Conservation (phyloP, 2,113 vertebrate genomes). For the Strigops habroptila region DNA sequence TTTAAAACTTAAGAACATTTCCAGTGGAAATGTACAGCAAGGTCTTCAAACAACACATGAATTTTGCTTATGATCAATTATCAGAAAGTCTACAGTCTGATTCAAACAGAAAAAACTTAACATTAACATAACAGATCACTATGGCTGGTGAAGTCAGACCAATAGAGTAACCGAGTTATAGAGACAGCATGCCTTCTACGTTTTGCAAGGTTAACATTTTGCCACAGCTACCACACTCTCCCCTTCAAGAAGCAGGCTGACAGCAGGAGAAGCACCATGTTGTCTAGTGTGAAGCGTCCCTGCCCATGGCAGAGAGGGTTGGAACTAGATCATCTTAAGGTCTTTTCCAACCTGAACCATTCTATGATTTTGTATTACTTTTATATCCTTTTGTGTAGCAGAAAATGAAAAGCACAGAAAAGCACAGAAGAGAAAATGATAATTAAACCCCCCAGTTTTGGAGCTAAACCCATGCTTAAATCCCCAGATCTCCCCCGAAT, state of each 20-base stretch:
- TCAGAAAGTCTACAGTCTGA: not conserved
- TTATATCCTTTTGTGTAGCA: not conserved
- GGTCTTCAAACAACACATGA: not conserved
- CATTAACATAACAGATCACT: not conserved
- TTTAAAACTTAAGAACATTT: not conserved
- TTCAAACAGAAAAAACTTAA: not conserved
- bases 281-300: not conserved
- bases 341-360: not conserved
- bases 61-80: not conserved
- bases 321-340: not conserved
- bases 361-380: not conserved
- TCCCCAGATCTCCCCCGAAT: not conserved
- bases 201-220: not conserved
- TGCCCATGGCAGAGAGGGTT: not conserved
- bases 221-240: not conserved
- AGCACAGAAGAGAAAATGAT: not conserved
- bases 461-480: not conserved
- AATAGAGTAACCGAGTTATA: not conserved
- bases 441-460: not conserved
- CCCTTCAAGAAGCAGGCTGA: not conserved
- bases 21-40: not conserved
- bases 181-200: accelerated
- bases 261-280: not conserved
- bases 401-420: not conserved
- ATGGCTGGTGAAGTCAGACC: not conserved